Percentiles rank a stretch among this genome's conserved stretches.
Evolutionary conservation across 1,140 invertebrate species (phyloP).

Genomic region (Macrotrachela quadricornifera): DNA sequence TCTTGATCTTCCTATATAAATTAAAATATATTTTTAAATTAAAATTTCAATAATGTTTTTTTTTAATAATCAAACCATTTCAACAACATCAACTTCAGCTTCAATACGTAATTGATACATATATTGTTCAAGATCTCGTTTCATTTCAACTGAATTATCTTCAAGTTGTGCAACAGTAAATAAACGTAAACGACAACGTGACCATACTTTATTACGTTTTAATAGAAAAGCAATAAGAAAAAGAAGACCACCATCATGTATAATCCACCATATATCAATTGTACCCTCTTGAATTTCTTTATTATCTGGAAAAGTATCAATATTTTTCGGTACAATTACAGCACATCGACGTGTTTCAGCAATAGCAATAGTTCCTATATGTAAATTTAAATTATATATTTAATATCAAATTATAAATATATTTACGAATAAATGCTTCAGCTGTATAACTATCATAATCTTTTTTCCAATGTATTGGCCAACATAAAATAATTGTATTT

Average conservation of each 20-base stretch:
- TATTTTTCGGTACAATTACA: slow-evolving; percentile 75
- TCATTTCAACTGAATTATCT: slow-evolving; percentile 99
- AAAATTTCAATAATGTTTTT: no score
- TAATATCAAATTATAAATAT: no score
- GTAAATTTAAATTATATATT: no score
- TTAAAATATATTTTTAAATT: no score
- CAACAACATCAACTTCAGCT: slow-evolving; percentile 92
- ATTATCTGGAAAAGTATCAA: slow-evolving; percentile 81
- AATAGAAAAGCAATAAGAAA: slow-evolving; percentile 91
- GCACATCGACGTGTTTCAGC: slow-evolving; percentile 16
- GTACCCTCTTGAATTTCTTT: slow-evolving; percentile 43
- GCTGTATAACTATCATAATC: no score
- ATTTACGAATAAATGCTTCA: no score
- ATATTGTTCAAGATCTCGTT: slow-evolving; percentile 91
- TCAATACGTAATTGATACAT: slow-evolving; percentile 89
- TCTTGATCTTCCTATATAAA: slow-evolving; percentile 57
- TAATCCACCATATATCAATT: slow-evolving; percentile 99
- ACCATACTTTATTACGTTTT: slow-evolving; percentile 78
- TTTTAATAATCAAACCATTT: slow-evolving; percentile 53
- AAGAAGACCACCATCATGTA: slow-evolving; percentile 86
- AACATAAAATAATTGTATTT: slow-evolving; percentile 88
- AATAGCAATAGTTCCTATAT: no score
- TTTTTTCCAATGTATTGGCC: slow-evolving; percentile 71
- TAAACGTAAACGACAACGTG: slow-evolving; percentile 87
- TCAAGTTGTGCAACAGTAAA: slow-evolving; percentile 97